Evolutionary conservation across 2,797 vertebrate species (phyloP).

Genomic region (Hipposideros larvatus): DNA sequence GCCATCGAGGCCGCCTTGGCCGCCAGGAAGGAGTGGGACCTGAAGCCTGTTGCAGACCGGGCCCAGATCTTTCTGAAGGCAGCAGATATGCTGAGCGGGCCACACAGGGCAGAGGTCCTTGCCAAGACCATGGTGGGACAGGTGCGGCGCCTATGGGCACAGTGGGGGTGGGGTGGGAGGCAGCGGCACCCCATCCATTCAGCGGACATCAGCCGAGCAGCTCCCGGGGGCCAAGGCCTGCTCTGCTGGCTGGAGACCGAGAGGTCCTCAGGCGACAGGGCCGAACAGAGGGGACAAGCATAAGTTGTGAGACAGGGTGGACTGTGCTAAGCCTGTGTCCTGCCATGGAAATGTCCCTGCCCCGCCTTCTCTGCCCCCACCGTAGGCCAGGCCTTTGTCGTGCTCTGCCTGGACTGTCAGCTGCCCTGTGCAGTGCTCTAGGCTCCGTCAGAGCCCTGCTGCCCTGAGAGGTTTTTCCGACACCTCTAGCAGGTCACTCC

Average conservation of each 20-base stretch:
- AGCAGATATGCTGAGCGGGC: conserved; percentile 93
- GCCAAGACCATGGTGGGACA: conserved; percentile 99
- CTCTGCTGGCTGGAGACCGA: not conserved
- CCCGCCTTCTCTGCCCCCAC: rapidly evolving
- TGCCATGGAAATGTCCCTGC: rapidly evolving
- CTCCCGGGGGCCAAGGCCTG: rapidly evolving
- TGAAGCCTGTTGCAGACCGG: conserved; percentile 93
- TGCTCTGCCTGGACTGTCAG: not conserved
- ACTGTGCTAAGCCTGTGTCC: not conserved
- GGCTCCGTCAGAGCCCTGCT: rapidly evolving
- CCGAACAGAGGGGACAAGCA: not conserved
- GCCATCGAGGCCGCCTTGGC: conserved; percentile 93
- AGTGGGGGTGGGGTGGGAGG: rapidly evolving
- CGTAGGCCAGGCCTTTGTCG: not conserved
- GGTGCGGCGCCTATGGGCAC: conserved; percentile 83
- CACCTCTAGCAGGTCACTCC: no score
- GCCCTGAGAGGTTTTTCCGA: not conserved
- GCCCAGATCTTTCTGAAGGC: conserved; percentile 96
- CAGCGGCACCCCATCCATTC: rapidly evolving
- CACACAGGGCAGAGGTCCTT: conserved; percentile 93
- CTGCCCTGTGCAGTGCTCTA: not conserved
- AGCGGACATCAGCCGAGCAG: not conserved
- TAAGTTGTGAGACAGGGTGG: rapidly evolving
- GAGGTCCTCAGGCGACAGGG: not conserved
- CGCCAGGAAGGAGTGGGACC: conserved; percentile 95